phyloP scores from a whole-genome alignment of 92 coral and sea anemone genomes.

The Desmophyllum pertusum region DNA sequence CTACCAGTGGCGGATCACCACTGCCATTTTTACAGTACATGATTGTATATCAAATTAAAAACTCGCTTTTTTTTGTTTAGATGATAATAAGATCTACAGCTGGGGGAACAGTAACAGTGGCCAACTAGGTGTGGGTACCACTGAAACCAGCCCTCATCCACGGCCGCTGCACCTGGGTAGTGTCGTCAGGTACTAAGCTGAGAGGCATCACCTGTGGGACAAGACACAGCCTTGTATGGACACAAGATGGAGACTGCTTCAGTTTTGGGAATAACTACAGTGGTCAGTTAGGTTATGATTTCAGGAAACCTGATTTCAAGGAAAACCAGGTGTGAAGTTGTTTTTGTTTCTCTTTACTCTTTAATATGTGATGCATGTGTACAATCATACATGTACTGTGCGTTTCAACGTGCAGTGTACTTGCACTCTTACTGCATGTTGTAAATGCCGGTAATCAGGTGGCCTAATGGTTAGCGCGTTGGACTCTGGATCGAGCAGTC shows the following conservation, averaged over 20 bases:
- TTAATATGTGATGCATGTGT: too few relatives aligned
- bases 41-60: too few relatives aligned
- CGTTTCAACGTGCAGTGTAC: too few relatives aligned
- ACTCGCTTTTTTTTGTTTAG: conserved; percentile 39
- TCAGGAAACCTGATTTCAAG: conserved; percentile 95
- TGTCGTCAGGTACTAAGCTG: conserved; percentile 67
- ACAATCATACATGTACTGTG: too few relatives aligned
- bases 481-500: too few relatives aligned
- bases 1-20: too few relatives aligned
- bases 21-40: too few relatives aligned
- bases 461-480: too few relatives aligned
- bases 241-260: conserved; percentile 91
- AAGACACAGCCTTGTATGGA: conserved; percentile 94
- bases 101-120: conserved; percentile 99
- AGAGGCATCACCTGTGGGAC: conserved; percentile 94
- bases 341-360: background rate
- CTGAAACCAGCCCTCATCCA: conserved; percentile 76
- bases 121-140: conserved; percentile 86
- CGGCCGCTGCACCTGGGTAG: conserved; percentile 70
- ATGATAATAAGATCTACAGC: conserved; percentile 75
- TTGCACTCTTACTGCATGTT: background rate
- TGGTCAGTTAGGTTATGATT: conserved; percentile 97
- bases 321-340: conserved; percentile 83
- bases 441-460: background rate
- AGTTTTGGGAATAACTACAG: conserved; percentile 97